Evolutionary conservation across 2,888 invertebrate genomes (phyloP).

Genomic region (Allygus modestus): DNA sequence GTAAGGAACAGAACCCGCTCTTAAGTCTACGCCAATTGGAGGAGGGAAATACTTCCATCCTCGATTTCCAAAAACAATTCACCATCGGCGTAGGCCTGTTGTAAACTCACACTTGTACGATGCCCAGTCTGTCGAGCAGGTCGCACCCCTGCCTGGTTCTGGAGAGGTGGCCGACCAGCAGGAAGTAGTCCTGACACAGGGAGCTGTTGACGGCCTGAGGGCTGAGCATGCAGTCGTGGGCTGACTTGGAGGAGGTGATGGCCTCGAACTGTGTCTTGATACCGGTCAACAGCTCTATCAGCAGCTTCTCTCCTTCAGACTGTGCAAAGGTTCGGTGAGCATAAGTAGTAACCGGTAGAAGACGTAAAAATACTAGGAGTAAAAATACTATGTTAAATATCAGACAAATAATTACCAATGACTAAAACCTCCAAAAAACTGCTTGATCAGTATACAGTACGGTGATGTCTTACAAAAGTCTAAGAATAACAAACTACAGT

Average conservation of each 20-base stretch:
- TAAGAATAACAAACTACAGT: too few species aligned
- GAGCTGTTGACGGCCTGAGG: constrained; percentile 93
- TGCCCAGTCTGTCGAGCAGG: constrained; percentile 84
- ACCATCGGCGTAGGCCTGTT: too few species aligned
- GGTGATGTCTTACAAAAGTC: too few species aligned
- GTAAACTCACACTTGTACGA: constrained; percentile 84
- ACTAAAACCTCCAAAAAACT: too few species aligned
- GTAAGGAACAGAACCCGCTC: too few species aligned
- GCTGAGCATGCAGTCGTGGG: constrained; percentile 92
- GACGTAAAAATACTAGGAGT: not conserved
- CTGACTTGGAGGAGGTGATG: constrained; percentile 84
- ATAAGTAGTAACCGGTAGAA: too few species aligned
- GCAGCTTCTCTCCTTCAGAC: constrained; percentile 81
- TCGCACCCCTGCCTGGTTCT: constrained; percentile 83
- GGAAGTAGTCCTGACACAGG: constrained; percentile 95
- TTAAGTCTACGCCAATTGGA: too few species aligned
- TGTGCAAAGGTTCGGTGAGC: constrained; percentile 51
- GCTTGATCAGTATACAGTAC: too few species aligned
- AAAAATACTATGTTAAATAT: too few species aligned
- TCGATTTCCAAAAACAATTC: too few species aligned
- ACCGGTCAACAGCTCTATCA: constrained; percentile 89
- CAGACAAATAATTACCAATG: too few species aligned
- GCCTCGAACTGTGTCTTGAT: constrained; percentile 86
- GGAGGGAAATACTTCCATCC: too few species aligned
- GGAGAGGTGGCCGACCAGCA: constrained; percentile 93